Percentiles rank a stretch among this genome's conserved stretches.
Evolutionary conservation across 2,113 vertebrate genomes (phyloP).

Genomic region (Pogona vitticeps): DNA sequence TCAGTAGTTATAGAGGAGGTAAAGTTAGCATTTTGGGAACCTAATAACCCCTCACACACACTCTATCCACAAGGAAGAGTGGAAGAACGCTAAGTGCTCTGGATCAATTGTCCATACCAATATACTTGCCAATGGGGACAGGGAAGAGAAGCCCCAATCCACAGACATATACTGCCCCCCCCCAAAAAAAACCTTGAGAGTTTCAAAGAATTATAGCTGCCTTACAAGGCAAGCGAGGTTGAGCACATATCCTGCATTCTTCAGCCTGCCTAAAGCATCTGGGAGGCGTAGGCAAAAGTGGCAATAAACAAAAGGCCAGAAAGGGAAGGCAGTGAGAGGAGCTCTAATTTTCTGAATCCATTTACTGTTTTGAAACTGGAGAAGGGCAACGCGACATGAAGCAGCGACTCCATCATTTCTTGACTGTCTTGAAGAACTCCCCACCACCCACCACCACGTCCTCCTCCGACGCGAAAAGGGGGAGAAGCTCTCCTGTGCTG

Average conservation of each 20-base stretch:
- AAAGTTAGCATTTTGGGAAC: neutral
- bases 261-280: neutral
- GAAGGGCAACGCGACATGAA: too few relatives aligned
- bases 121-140: neutral
- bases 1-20: neutral
- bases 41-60: neutral
- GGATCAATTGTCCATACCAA: neutral
- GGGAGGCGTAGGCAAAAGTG: neutral
- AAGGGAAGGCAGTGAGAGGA: neutral
- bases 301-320: neutral
- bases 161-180: too few relatives aligned
- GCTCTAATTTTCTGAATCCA: neutral
- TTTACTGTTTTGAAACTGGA: conserved; percentile 2
- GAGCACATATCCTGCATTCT: neutral
- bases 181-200: neutral
- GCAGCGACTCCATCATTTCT: neutral
- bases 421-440: neutral
- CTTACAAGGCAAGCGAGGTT: neutral
- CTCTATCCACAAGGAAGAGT: neutral
- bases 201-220: conserved; percentile 11
- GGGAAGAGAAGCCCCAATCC: neutral
- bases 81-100: neutral
- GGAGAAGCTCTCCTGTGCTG: neutral
- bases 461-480: too few relatives aligned
- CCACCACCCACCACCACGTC: too few relatives aligned